These are phyloP conservation scores for Leptinotarsa defecta DNA, from an alignment of 1,140 invertebrate species.

Conservation along the genomic window DNA sequence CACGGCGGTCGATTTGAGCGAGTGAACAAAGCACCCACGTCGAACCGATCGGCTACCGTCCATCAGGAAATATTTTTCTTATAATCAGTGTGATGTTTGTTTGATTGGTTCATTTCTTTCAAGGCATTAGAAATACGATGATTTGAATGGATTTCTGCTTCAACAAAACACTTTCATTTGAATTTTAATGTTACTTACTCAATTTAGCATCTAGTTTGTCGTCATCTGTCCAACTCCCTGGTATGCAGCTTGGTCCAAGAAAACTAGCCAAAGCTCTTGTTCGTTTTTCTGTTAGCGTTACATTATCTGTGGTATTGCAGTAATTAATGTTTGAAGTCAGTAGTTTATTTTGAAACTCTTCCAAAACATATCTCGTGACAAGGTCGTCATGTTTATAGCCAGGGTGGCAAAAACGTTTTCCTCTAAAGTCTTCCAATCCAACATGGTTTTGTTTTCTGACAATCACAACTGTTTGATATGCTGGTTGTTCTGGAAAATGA, in stretches of 20 bases:
- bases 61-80: too few relatives aligned
- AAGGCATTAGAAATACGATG: too few relatives aligned
- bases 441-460: constrained; percentile 53
- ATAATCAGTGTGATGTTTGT: too few relatives aligned
- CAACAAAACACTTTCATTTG: too few relatives aligned
- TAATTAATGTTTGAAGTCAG: constrained; percentile 41
- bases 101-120: too few relatives aligned
- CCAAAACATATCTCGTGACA: constrained; percentile 64
- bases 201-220: constrained; percentile 58
- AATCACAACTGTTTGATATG: constrained; percentile 65
- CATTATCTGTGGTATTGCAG: constrained; percentile 32
- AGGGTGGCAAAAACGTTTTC: constrained; percentile 66
- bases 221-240: constrained; percentile 66
- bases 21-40: too few relatives aligned
- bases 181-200: constrained; percentile 59
- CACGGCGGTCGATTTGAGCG: too few relatives aligned
- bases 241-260: constrained; percentile 67
- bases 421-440: constrained; percentile 56
- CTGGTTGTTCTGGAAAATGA: constrained; percentile 58
- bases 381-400: constrained; percentile 61
- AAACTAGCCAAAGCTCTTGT: constrained; percentile 59
- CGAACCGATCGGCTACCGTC: too few relatives aligned
- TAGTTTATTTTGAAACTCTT: constrained; percentile 62
- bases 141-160: too few relatives aligned
- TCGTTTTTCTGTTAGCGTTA: constrained; percentile 62